Conservation (phyloP, 2,888 invertebrate species). For the Standfussiana lucernea region DNA sequence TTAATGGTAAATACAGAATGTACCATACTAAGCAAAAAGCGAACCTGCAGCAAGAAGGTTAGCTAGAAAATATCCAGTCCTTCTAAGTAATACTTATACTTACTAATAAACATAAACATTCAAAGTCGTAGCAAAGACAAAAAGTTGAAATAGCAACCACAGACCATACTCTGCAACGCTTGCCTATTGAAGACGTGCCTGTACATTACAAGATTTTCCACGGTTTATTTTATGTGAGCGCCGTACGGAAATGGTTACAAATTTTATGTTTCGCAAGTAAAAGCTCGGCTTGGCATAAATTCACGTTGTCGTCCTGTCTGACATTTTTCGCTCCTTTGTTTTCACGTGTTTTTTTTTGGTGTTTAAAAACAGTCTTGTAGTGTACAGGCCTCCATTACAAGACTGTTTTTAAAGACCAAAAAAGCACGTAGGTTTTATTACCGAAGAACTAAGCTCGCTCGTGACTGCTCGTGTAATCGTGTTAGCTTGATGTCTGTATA, state of each 20-base stretch:
- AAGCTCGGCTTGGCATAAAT: slow-evolving; percentile 51
- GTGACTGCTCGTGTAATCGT: slow-evolving; percentile 18
- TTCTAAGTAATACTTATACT: slow-evolving; percentile 23
- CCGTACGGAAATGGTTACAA: slow-evolving; percentile 61
- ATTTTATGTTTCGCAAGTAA: slow-evolving; percentile 56
- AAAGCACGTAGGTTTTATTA: slow-evolving; percentile 21
- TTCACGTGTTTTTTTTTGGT: too few species aligned
- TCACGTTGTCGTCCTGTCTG: slow-evolving; percentile 45
- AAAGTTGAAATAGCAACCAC: slow-evolving; percentile 28
- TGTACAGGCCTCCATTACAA: too few species aligned
- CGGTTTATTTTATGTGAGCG: slow-evolving; percentile 56
- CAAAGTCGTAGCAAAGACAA: slow-evolving; percentile 30
- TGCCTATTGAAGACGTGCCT: slow-evolving; percentile 39
- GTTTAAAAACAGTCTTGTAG: too few species aligned
- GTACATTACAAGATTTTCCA: slow-evolving; percentile 45
- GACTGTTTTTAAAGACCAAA: slow-evolving; percentile 24
- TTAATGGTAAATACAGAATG: not conserved
- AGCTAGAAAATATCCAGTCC: slow-evolving; percentile 7
- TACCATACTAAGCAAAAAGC: not conserved
- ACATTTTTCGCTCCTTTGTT: slow-evolving; percentile 51
- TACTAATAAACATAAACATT: slow-evolving; percentile 39
- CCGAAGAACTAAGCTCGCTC: slow-evolving; percentile 11
- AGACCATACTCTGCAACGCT: slow-evolving; percentile 12
- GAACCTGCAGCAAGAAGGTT: not conserved
- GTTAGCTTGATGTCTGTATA: slow-evolving; percentile 7